Base-by-base conservation (phyloP, 1,140 invertebrate species). In the Parasteatoda tepidariorum region DNA sequence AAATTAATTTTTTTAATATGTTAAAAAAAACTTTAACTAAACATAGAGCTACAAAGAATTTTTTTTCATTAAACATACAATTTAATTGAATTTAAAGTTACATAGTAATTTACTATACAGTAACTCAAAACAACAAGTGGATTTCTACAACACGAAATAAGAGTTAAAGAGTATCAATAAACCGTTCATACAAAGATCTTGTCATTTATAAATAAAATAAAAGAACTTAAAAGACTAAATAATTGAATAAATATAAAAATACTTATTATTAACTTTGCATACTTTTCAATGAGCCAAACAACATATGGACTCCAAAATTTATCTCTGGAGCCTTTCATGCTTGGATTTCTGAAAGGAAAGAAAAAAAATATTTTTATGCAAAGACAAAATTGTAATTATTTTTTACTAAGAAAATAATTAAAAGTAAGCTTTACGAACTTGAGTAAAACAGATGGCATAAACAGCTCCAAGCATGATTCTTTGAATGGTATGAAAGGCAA, bases 391-490 rank as follows among this genome's bases (percentile, higher is more conserved):
- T 28, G 7, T 18, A 48, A 71, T n/a, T 71, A 71, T 54, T 1
- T 9, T 13, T 28, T 26, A 3, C 0, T 2, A 11, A n/a, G 1
- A 4, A 31, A 22, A 85, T 68, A 84, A 84, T 64, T 84, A 75
- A 22, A 74, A 28, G 66, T 74, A 48, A 48, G 1, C 38, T 22
- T 3, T 86, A 88, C 81, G 85, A 88, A 92, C 92, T 89, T 90
- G 55, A 91, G 87, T 88, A 92, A 90, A 81, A 93, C 91, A 24
- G 90, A 91, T 73, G 93, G 93, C 88, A 94, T 90, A 86, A 93
- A 91, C 79, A 94, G 91, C 88, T 94, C 93, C 64, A 93, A 89
- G 85, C 92, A 92, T 6, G 92, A 92, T 89, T 94, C 93, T 87
- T 91, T 92, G 15, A 94, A 81, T 75, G 93, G 92, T 68, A 94